Evolutionary conservation across 2,797 vertebrate species (phyloP).

Genomic region (Gobionotothen gibberifrons): DNA sequence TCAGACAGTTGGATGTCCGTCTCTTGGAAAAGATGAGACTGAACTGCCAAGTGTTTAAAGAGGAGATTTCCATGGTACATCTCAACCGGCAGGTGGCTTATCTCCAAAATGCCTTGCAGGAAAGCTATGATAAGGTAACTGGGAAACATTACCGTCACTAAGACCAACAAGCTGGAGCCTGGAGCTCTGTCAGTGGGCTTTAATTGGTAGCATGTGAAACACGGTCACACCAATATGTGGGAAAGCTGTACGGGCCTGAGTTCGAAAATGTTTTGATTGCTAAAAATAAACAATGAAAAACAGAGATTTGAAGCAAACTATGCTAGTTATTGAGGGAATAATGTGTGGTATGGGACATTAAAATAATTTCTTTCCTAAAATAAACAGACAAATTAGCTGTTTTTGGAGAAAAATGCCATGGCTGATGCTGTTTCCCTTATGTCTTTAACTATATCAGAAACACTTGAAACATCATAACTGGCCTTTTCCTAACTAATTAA

Average conservation of each 20-base stretch:
- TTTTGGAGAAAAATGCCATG: conserved; percentile 21
- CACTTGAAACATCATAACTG: conserved; percentile 8
- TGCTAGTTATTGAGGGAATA: conserved; percentile 37
- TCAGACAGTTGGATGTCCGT: conserved; percentile 76
- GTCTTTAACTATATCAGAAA: conserved; percentile 40
- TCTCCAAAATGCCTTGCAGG: conserved; percentile 69
- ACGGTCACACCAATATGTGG: conserved; percentile 57
- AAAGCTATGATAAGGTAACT: conserved; percentile 63
- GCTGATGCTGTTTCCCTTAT: background rate
- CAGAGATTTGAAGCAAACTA: conserved; percentile 51
- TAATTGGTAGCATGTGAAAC: conserved; percentile 57
- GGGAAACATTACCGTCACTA: background rate
- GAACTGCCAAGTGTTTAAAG: conserved; percentile 83
- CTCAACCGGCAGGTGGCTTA: conserved; percentile 74
- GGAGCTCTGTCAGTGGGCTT: conserved; percentile 22
- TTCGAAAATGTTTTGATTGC: conserved; percentile 63
- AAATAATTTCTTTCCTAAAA: conserved; percentile 25
- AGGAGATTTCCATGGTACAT: conserved; percentile 82
- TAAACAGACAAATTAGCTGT: conserved; percentile 41
- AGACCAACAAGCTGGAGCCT: background rate
- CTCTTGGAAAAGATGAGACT: conserved; percentile 81
- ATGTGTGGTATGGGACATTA: conserved; percentile 54
- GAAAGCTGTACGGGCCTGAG: conserved; percentile 54
- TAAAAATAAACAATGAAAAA: conserved; percentile 69
- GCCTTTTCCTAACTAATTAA: conserved; percentile 16